A percentile compares a stretch with the other conserved stretches of the same genome.
Conservation (phyloP, 2,888 invertebrate genomes). For the Aradus depressus region DNA sequence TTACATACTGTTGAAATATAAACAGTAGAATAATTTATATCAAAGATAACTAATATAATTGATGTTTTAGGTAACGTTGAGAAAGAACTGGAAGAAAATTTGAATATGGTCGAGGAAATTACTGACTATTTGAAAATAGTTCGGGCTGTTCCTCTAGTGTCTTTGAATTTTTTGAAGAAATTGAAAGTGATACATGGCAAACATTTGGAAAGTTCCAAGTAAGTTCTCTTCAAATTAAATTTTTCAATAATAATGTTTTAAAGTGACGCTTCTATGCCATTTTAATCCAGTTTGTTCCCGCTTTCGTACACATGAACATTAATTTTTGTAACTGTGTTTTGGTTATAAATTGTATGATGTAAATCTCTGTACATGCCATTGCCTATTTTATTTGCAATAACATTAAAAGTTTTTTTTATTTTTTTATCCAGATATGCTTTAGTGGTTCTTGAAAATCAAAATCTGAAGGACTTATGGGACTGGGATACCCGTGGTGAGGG, state of each 20-base stretch:
- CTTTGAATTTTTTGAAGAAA: constrained; percentile 72
- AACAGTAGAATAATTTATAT: no score
- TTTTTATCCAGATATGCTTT: constrained; percentile 46
- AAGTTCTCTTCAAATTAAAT: no score
- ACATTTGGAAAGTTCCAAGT: constrained; percentile 39
- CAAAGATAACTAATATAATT: no score
- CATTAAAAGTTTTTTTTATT: background rate
- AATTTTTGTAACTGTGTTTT: no score
- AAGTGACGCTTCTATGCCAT: no score
- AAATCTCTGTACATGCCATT: no score
- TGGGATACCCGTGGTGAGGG: constrained; percentile 40
- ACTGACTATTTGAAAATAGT: constrained; percentile 72
- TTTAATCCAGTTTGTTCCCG: no score
- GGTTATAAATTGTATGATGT: no score
- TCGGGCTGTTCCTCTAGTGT: constrained; percentile 70
- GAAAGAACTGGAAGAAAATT: constrained; percentile 60
- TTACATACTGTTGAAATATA: no score
- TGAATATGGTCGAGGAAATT: constrained; percentile 74
- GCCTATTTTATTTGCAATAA: no score
- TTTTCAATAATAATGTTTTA: no score
- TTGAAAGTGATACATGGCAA: constrained; percentile 56
- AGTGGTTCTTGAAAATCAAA: constrained; percentile 61
- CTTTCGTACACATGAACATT: no score
- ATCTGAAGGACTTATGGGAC: constrained; percentile 59
- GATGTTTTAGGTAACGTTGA: constrained; percentile 54